Evolutionary conservation across 2,888 invertebrate genomes (phyloP), one percentile per base, ranked within the genome.

Genomic region (Lydus trimaculatus): DNA sequence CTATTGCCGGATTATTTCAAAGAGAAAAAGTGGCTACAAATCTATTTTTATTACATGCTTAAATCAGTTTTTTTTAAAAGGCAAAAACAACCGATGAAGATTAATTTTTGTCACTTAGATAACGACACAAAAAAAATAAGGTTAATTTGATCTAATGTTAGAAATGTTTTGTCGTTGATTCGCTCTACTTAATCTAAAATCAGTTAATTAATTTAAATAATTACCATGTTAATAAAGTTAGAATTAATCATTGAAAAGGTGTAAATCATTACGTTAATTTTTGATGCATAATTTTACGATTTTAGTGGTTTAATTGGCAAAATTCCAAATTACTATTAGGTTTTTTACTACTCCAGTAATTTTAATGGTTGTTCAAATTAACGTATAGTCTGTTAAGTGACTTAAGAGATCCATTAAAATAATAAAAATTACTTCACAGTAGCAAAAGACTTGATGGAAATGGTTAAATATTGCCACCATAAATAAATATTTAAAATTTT

Each of bases 111-210:
- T 52, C 48, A 23, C 5, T 20, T 6, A 20, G 11, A 52, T 52
- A n/a, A 3, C 2, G 6, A 11, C 8, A 4, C 8, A 52, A 52
- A 33, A 9, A 11, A 33, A 33, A 5, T 33, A 33, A 9, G 7
- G 7, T 52, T 52, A 9, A 11, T 52, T 52, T 52, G 2, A 23
- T 15, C 1, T 15, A 4, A 43, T 43, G 1, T 1, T 43, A n/a
- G 5, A 43, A 17, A 17, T 15, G 17, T 43, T 52, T 11, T 23
- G 20, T 20, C n/a, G 23, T 52, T 13, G 20, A 52, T 52, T 11
- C 48, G 48, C 48, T 52, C 48, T 23, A 52, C 20, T 52, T 52
- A 52, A 39, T 39, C 9, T 23, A 52, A n/a, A 43, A 43, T 52
- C 4, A 52, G 8, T 52, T 52, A 20, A 52, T 52, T 52, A 52